Evolutionary conservation across 2,113 vertebrate species (phyloP).

Genomic region (Pseudopipra pipra): DNA sequence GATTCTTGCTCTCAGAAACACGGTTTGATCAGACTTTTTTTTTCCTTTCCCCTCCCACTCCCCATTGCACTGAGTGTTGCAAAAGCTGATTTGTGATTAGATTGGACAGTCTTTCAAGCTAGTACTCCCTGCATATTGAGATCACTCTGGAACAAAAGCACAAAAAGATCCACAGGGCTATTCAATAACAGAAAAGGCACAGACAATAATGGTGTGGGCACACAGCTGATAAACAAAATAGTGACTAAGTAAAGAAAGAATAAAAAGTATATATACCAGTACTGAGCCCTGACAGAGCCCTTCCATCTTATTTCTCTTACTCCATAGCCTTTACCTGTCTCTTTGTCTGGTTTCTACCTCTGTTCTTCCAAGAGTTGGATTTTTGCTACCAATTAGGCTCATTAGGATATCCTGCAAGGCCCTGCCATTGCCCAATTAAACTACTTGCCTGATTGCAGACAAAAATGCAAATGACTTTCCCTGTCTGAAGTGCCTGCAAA

Average conservation of each 20-base stretch:
- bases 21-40: neutral
- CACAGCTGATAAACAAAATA: neutral
- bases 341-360: neutral
- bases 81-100: neutral
- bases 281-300: neutral
- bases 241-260: neutral
- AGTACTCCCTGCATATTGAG: neutral
- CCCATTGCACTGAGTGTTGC: neutral
- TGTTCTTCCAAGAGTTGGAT: neutral
- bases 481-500: neutral
- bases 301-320: neutral
- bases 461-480: neutral
- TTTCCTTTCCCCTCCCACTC: neutral
- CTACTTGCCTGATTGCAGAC: neutral
- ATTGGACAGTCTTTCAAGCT: conserved; percentile 2
- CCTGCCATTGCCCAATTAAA: conserved; percentile 36
- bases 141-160: neutral
- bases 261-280: neutral
- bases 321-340: neutral
- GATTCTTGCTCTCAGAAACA: neutral
- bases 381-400: conserved; percentile 19
- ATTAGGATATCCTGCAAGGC: conserved; percentile 8
- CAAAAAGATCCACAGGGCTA: neutral
- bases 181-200: neutral
- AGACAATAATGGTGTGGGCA: neutral